Percentiles rank a stretch among this genome's conserved stretches.
Conservation (phyloP, 2,888 invertebrate genomes). For the Chaitophorus viminalis region DNA sequence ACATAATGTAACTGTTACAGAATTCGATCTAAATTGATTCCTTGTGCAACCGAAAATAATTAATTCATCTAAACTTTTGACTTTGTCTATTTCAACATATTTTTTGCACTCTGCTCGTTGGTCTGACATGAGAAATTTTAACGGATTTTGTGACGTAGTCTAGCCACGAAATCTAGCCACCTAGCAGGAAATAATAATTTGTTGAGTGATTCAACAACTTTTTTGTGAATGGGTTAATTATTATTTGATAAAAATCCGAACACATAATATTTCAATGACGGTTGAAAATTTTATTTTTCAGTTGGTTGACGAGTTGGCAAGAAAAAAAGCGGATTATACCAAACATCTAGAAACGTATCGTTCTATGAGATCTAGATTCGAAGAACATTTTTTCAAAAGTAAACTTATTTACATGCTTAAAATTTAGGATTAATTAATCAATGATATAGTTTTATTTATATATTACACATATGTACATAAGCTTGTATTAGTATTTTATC, state of each 20-base stretch:
- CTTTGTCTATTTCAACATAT: not conserved
- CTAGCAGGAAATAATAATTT: constrained; percentile 2
- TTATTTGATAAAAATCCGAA: constrained; percentile 20
- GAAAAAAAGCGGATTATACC: constrained; percentile 90
- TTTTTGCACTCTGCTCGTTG: not conserved
- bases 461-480: not conserved
- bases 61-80: no score
- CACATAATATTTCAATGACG: constrained; percentile 26
- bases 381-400: constrained; percentile 93
- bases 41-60: no score
- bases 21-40: no score
- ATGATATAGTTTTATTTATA: no score
- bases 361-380: constrained; percentile 87
- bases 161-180: not conserved
- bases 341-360: constrained; percentile 91
- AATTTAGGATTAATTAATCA: not conserved
- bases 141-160: not conserved
- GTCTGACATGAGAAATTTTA: not conserved
- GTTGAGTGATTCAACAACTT: constrained; percentile 39
- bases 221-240: constrained; percentile 28
- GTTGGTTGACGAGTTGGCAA: constrained; percentile 88
- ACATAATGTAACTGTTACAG: no score
- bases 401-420: constrained; percentile 67
- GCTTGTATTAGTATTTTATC: not conserved
- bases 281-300: constrained; percentile 68